Evolutionary conservation across 2,888 invertebrate genomes (phyloP), one percentile per base, ranked within the genome.

Genomic region (Thecophora atra): DNA sequence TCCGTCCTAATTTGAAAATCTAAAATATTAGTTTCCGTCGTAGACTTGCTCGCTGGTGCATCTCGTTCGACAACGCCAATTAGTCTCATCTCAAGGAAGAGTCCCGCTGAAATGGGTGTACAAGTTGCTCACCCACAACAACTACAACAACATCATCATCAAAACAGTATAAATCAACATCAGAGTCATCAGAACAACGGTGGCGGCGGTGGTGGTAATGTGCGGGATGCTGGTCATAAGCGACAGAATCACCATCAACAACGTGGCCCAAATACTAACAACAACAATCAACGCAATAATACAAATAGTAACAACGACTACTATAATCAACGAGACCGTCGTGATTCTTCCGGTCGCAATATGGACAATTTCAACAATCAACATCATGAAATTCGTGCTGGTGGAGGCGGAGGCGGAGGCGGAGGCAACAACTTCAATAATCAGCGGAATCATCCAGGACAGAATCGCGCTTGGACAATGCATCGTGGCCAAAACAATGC

Each of bases 21-120:
- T 75, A 77, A 78, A 75, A 24, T 17, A 37, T 70, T 72, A 85
- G 83, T 85, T 80, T 84, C 84, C 76, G 84, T 88, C 83, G 82
- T 88, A 85, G 88, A 88, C 81, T 87, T 88, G 82, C 84, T 88
- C 76, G 85, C 87, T 78, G 88, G 88, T 81, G 87, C 89, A 58
- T 94, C 94, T n/a, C 90, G 95, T 71, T 93, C 94, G 69, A 92
- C 92, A 72, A 94, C 95, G 1, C 95, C 95, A 13, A 92, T 92
- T 7, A 91, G 93, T 74, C 88, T 91, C 51, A 88, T 89, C 51
- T 91, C 91, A 76, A 90, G 94, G 81, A 95, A 94, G 87, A 95
- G 95, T 79, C 94, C 95, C 2, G 91, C 91, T 78, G 96, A 97
- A 85, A 94, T 95, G 87, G 92, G 93, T 76, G 92, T 93, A 62